phyloP scores from a whole-genome alignment of 2,113 vertebrate species.

The Apodemus sylvaticus region DNA sequence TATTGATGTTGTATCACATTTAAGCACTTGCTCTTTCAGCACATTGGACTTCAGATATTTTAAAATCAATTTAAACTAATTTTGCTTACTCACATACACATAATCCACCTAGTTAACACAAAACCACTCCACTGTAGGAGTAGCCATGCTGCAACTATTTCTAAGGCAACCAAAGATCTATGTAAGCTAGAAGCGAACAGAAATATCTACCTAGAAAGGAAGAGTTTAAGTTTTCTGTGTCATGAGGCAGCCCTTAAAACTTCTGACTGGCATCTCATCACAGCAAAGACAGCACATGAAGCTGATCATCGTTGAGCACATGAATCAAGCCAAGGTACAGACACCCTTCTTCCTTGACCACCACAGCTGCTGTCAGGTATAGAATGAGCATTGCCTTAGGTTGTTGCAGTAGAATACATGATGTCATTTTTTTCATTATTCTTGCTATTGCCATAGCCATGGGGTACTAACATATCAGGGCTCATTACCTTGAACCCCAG shows the following conservation, averaged over 20 bases:
- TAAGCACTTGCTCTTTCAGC: neutral
- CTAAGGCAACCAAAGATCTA: neutral
- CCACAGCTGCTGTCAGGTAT: neutral
- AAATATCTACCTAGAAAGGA: neutral
- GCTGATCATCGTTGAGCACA: neutral
- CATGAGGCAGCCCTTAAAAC: neutral
- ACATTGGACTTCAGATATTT: neutral
- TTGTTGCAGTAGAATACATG: neutral
- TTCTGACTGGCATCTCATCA: neutral
- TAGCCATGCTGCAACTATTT: neutral
- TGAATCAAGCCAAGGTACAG: neutral
- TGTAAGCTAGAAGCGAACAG: neutral
- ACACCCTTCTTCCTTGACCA: neutral
- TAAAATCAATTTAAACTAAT: neutral
- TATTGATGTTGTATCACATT: neutral
- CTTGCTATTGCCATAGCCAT: neutral
- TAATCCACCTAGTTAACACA: neutral
- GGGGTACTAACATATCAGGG: neutral
- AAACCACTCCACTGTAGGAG: neutral
- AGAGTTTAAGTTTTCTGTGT: neutral
- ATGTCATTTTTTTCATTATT: neutral
- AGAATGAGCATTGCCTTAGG: neutral
- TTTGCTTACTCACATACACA: neutral
- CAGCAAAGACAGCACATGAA: neutral
- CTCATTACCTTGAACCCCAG: neutral